These are phyloP conservation scores for Uromys caudimaculatus DNA, from an alignment of 2,797 vertebrate genomes.

Conservation along the genomic window DNA sequence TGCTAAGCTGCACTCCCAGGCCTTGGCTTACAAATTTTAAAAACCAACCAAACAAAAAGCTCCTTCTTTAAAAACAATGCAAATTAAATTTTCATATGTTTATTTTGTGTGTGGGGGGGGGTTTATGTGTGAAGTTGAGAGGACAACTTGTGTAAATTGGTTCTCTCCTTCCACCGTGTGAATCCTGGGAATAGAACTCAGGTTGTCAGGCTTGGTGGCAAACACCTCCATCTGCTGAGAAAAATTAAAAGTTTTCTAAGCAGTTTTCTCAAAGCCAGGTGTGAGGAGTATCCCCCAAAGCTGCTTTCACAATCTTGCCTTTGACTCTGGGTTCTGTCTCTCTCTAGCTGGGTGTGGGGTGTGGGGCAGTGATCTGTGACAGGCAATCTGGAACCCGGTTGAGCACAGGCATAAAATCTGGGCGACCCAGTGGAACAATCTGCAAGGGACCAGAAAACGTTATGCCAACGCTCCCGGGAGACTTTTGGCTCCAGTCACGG, in stretches of 20 bases:
- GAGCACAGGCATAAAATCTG: too few species aligned
- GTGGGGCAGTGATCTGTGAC: too few species aligned
- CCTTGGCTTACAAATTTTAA: neutral
- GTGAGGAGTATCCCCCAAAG: neutral
- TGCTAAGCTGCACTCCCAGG: neutral
- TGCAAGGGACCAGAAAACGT: too few species aligned
- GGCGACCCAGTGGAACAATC: too few species aligned
- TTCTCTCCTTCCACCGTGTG: neutral
- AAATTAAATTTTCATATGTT: neutral
- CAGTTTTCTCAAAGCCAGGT: neutral
- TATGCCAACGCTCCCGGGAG: too few species aligned
- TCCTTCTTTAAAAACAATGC: neutral
- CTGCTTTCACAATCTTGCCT: rapidly evolving
- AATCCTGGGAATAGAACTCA: neutral
- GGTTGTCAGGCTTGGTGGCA: neutral
- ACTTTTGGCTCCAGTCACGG: too few species aligned
- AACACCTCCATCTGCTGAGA: neutral
- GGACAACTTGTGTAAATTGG: neutral
- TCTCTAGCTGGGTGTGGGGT: neutral
- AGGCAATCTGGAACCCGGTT: too few species aligned
- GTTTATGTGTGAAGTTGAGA: neutral
- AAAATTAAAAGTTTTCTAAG: neutral
- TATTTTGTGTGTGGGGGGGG: neutral
- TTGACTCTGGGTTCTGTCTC: neutral
- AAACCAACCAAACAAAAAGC: neutral